phyloP scores from a whole-genome alignment of 2,888 invertebrate species.

The Yponomeuta evonymella region DNA sequence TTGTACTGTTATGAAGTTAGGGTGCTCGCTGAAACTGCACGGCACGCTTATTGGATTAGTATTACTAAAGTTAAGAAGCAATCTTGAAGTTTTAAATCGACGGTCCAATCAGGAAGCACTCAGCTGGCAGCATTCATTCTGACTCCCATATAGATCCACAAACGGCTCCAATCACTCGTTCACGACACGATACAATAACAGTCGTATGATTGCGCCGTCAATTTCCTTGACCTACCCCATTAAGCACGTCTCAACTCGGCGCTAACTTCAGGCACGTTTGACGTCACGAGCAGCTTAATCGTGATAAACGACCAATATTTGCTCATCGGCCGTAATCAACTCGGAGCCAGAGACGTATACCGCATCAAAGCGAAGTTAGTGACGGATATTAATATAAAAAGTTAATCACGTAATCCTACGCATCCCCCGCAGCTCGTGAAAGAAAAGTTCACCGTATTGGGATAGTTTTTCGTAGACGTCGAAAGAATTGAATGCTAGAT shows the following conservation, averaged over 20 bases:
- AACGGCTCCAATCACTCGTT: no score
- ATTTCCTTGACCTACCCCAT: constrained; percentile 2
- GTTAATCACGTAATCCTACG: constrained; percentile 51
- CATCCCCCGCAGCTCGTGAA: constrained; percentile 18
- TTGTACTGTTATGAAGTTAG: neutral
- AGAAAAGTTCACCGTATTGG: neutral
- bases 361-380: neutral
- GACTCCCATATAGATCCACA: no score
- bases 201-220: neutral
- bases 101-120: no score
- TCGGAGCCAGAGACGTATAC: neutral
- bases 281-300: constrained; percentile 3
- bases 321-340: constrained; percentile 15
- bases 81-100: no score
- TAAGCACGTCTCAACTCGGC: neutral
- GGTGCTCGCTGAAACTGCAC: neutral
- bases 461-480: neutral
- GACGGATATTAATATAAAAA: constrained; percentile 55
- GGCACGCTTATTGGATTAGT: neutral
- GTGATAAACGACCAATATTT: constrained; percentile 10
- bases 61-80: no score
- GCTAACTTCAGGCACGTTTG: neutral
- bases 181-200: neutral
- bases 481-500: neutral
- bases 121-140: no score